Evolutionary conservation across 2,888 invertebrate species (phyloP).

Genomic region (Zeuzera pyrina): DNA sequence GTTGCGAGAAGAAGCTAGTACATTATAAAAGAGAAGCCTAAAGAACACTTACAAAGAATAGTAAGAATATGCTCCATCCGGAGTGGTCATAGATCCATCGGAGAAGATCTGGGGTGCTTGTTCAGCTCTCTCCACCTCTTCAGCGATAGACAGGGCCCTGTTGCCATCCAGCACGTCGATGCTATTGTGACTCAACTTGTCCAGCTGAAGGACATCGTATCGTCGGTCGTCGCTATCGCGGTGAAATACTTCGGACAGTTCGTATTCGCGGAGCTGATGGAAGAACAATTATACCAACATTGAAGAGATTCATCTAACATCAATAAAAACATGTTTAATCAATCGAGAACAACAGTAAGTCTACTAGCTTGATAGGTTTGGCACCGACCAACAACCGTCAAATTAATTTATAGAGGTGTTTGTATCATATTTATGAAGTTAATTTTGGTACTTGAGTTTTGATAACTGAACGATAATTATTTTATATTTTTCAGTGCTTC

Average conservation of each 20-base stretch:
- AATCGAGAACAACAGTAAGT: background rate
- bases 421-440: too few species aligned
- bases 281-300: background rate
- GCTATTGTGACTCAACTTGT: conserved; percentile 70
- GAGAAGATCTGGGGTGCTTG: conserved; percentile 73
- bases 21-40: too few species aligned
- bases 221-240: conserved; percentile 84
- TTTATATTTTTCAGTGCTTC: too few species aligned
- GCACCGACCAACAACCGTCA: background rate
- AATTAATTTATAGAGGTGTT: too few species aligned
- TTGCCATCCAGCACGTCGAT: conserved; percentile 79
- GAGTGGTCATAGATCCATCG: conserved; percentile 58
- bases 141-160: conserved; percentile 82
- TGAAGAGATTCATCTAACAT: background rate
- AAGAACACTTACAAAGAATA: conserved; percentile 61
- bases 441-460: too few species aligned
- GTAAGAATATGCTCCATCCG: conserved; percentile 57
- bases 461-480: too few species aligned
- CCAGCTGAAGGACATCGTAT: conserved; percentile 80
- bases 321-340: background rate
- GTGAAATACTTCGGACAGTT: conserved; percentile 89
- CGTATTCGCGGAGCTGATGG: conserved; percentile 86
- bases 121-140: conserved; percentile 84
- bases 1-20: too few species aligned
- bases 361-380: too few species aligned